Evolutionary conservation across 1,140 invertebrate species (phyloP), one percentile per base, ranked within the genome.

Genomic region (Archivesica marissinica): DNA sequence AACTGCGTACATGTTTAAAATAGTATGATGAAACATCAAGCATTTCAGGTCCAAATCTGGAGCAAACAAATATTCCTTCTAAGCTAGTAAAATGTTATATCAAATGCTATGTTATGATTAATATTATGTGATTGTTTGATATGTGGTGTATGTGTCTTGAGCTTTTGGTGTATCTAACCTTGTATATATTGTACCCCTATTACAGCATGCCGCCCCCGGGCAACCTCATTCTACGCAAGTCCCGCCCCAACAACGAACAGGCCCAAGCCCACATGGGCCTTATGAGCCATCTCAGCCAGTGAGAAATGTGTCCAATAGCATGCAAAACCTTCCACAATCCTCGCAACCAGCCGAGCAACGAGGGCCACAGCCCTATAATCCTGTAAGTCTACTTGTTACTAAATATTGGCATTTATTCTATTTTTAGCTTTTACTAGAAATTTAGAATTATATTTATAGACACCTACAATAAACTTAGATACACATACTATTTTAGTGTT

Each of bases 81-180:
- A n/a, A n/a, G n/a, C n/a, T n/a, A n/a, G n/a, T n/a, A n/a, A n/a
- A n/a, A n/a, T n/a, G n/a, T n/a, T n/a, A n/a, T n/a, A n/a, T n/a
- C n/a, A n/a, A n/a, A n/a, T n/a, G n/a, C n/a, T n/a, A n/a, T n/a
- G n/a, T n/a, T n/a, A n/a, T n/a, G n/a, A n/a, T n/a, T n/a, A n/a
- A n/a, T n/a, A n/a, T n/a, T n/a, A n/a, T n/a, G n/a, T n/a, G 59
- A 30, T 64, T 64, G 59, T 64, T 33, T 64, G 17, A 59, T 64
- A 7, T 35, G 38, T 64, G 59, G 30, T 64, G 30, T 35, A 35
- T 64, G 59, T 64, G 59, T n/a, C n/a, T 35, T 33, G 13, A 35
- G 59, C 59, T 64, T 64, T 64, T 17, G 28, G 30, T 75, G 72
- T 41, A 56, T 76, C 74, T 76, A 76, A 56, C 74, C 74, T 28